Evolutionary conservation across 1,140 invertebrate genomes (phyloP), one percentile per base, ranked within the genome.

Genomic region (Dryas iulia): DNA sequence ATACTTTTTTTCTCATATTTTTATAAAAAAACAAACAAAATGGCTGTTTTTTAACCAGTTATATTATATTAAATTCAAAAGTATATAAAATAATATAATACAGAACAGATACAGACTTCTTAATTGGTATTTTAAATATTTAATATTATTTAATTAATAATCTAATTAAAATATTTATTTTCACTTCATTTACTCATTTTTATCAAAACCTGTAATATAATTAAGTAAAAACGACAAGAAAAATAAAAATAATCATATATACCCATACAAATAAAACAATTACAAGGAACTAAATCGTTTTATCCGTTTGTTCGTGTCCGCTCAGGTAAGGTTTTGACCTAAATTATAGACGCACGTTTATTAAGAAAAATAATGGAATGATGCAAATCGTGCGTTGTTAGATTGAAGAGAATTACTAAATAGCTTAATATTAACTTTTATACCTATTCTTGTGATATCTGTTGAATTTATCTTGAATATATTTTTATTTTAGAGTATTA

Each of bases 331-430:
- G 26, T 68, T 54, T 62, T 53, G 62, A 59, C 59, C 53, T 26
- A 68, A 72, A 69, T 69, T 61, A 62, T 57, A 62, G 59, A 47
- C 59, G 53, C 23, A 62, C 30, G 31, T 71, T 74, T 70, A 74
- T 74, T 74, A 73, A 59, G 61, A 58, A 71, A 76, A 76, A 71
- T 71, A 71, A 69, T 73, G 59, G 63, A 77, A 67, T 69, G 39
- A 61, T 31, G 60, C 56, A 65, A 69, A 69, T 72, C 70, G 73
- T 72, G 73, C 66, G 56, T 47, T 58, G 56, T 8, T 4, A 59
- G 31, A 74, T 68, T 72, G 66, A 52, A 68, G 35, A 8, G 56
- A 75, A 75, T 75, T 72, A 72, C 69, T 18, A 21, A 59, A 59
- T 39, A 39, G 14, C n/a, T 39, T n/a, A n/a, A n/a, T n/a, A n/a